Evolutionary conservation across 2,888 invertebrate species (phyloP), one percentile per base, ranked within the genome.

Genomic region (Hyposoter didymator): DNA sequence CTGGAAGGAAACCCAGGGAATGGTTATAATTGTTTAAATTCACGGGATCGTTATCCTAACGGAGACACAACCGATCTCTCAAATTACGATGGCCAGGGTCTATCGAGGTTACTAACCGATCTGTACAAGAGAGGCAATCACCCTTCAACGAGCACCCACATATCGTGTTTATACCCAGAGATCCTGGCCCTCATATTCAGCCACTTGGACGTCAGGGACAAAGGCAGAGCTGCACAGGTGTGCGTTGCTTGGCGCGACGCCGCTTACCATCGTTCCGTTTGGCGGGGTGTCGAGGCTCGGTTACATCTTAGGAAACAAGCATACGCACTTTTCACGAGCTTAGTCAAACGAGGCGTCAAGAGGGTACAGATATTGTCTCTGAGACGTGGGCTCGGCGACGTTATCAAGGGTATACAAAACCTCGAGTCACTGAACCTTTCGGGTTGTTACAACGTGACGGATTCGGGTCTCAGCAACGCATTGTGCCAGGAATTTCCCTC

Each of bases 391-490:
- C 95, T 99, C 72, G 95, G 97, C 88, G 98, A 98, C 93, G 97
- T 98, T 79, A 96, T 98, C 74, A 96, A 96, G 84, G 97, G 98
- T 45, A 95, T 99, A 79, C 97, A 98, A 22, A 97, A 98, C 90
- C 94, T 99, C 88, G 97, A 98, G 91, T 97, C 98, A 70, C 95
- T 99, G 78, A 98, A 98, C 92, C 95, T 99, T 76, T 98, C 98
- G 91, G 99, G 99, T 52, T 99, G 99, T 94, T 99, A 97, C 94
- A 98, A 98, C 94, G 97, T 99, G 62, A 98, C 97, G 55, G 99
- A 99, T 94, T 95, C 96, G 67, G 97, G 97, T 70, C 95, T 99
- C 85, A 96, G 96, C 62, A 97, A 97, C 90, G 98, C 98, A 3
- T 97, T 99, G 91, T 95, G 96, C 67, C 95, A 96, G 12, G 97